Conservation (phyloP, 2,797 vertebrate genomes). For the Galago senegalensis region DNA sequence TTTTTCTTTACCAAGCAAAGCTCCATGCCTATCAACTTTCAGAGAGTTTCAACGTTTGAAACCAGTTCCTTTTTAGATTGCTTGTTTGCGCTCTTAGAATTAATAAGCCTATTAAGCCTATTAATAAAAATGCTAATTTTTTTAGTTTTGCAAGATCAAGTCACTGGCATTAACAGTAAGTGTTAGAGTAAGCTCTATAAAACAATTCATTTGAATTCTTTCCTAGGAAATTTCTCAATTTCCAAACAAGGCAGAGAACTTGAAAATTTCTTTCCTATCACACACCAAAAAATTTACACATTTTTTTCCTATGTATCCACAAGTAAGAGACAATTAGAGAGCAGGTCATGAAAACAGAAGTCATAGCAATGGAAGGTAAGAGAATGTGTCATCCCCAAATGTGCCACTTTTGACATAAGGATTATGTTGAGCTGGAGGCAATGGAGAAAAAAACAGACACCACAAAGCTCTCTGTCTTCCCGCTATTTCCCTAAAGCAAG, state of each 20-base stretch:
- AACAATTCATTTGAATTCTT: background rate
- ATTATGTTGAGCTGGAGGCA: background rate
- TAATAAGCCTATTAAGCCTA: background rate
- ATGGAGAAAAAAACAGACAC: background rate
- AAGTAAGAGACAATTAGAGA: conserved; percentile 15
- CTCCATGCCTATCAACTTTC: background rate
- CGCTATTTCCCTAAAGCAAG: background rate
- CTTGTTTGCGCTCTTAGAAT: conserved; percentile 28
- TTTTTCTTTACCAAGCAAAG: background rate
- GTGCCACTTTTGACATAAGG: background rate
- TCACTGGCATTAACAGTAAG: background rate
- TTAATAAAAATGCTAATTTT: background rate
- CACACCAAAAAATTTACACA: background rate
- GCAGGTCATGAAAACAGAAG: conserved; percentile 10
- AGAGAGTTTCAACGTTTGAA: background rate
- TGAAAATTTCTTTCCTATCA: background rate
- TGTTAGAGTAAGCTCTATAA: background rate
- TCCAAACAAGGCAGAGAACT: conserved; percentile 7
- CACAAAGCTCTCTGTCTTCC: background rate
- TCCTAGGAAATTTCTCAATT: background rate
- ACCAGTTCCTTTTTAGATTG: background rate
- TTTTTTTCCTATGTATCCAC: conserved; percentile 1
- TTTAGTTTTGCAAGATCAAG: background rate
- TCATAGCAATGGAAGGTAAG: background rate
- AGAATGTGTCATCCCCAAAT: background rate